Evolutionary conservation across 2,113 vertebrate genomes (phyloP), one percentile per base, ranked within the genome.

Genomic region (Mungos mungo): DNA sequence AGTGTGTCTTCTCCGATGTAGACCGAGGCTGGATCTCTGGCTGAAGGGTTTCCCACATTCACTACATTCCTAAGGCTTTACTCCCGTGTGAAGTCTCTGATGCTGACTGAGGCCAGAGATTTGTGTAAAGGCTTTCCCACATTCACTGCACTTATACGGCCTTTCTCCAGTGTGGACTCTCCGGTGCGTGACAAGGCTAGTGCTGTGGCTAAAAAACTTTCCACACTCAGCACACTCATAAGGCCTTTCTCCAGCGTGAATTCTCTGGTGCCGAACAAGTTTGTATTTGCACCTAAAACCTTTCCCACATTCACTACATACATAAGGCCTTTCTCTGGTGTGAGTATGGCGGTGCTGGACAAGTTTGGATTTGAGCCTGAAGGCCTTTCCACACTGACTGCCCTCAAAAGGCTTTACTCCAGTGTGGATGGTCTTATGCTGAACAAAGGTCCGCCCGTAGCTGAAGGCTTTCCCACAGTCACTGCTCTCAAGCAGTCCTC

Each of bases 111-210:
- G 88, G 23, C 33, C 71, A 25, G 35, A 65, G 12, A 33, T 95
- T 18, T 47, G 63, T 14, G 66, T 71, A 68, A 95, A 98, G 25
- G 76, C 90, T 33, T 96, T 98, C 85, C 84, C 96, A 54, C 93
- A 98, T 15, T 97, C 14, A 11, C 47, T 19, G 16, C 35, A 47
- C 5, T 71, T 45, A 10, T 41, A 66, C 4, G 90, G 76, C 57
- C 54, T 76, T 82, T 87, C 77, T 60, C 81, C 72, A 4, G 84
- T 71, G 23, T 80, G 84, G 80, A 68, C 16, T 87, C 74, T 85
- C n/a, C 80, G 79, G 23, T 97, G 87, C 9, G 72, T 86, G 52
- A 69, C 13, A 12, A 98, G 90, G 11, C 16, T 82, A 23, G 50
- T 50, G 2, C 63, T 97, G 19, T 45, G 84, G n/a, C 52, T 82